A percentile compares a stretch with the other conserved stretches of the same genome.
Conservation (phyloP, 1,140 invertebrate species). For the Drosophila persimilis region DNA sequence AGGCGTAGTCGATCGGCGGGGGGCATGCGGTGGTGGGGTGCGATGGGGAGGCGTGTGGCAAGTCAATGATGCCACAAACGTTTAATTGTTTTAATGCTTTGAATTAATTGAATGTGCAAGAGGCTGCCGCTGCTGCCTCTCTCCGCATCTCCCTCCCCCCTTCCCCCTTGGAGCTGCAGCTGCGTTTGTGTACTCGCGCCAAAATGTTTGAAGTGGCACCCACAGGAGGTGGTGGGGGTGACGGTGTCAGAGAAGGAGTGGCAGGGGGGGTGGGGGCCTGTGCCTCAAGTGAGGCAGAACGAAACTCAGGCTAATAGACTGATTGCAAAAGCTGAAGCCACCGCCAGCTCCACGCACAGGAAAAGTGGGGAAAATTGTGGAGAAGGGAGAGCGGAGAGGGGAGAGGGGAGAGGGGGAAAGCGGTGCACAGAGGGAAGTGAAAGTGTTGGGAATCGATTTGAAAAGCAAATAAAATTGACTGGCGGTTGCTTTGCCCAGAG, state of each 20-base stretch:
- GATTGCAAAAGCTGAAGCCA: conserved; percentile 61
- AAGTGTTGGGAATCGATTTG: conserved; percentile 65
- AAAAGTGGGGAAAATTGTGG: not conserved
- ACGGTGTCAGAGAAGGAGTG: conserved; percentile 1
- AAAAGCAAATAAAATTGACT: conserved; percentile 73
- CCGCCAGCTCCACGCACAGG: conserved; percentile 30
- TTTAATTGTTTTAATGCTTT: conserved; percentile 80
- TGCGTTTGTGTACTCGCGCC: conserved; percentile 72
- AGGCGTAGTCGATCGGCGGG: conserved; percentile 4
- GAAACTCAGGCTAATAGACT: conserved; percentile 63
- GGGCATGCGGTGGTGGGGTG: not conserved
- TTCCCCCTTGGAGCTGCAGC: conserved; percentile 28
- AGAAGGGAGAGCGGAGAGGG: not conserved
- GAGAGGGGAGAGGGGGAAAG: conserved; percentile 1
- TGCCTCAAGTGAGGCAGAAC: conserved; percentile 45
- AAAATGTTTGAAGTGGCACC: conserved; percentile 63
- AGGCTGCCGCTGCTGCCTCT: conserved; percentile 29
- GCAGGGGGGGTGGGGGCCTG: not conserved
- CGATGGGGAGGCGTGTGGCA: conserved; percentile 44
- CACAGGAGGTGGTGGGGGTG: not conserved
- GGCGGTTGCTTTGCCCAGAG: conserved; percentile 36
- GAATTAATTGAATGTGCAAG: conserved; percentile 75
- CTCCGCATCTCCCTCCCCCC: not conserved
- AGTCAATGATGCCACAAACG: conserved; percentile 71
- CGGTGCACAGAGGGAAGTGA: conserved; percentile 42